These are phyloP conservation scores for Drosophila emarginata DNA, from an alignment of 2,888 invertebrate genomes.

Conservation along the genomic window DNA sequence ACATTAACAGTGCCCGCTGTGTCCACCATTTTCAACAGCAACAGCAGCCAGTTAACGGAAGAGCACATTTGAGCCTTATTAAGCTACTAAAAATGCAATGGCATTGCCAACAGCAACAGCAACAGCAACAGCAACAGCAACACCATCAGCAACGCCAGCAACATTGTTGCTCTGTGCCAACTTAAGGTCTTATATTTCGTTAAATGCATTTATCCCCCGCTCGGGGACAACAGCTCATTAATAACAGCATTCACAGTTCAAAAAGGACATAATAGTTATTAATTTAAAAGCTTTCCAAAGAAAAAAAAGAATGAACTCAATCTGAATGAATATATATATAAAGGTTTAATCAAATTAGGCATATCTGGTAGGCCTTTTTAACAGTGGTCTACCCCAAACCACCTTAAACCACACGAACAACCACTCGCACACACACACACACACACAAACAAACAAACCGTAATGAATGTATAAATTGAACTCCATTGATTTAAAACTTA, in stretches of 20 bases:
- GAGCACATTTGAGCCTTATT: slow-evolving; percentile 65
- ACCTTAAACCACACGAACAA: not conserved
- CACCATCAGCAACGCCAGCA: not conserved
- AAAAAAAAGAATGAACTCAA: not conserved
- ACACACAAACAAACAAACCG: slow-evolving; percentile 19
- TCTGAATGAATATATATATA: not conserved
- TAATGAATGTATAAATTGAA: slow-evolving; percentile 25
- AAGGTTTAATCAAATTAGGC: slow-evolving; percentile 37
- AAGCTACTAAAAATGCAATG: slow-evolving; percentile 47
- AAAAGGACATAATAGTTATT: slow-evolving; percentile 1
- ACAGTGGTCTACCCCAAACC: not conserved
- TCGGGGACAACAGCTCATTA: not conserved
- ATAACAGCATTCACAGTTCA: slow-evolving; percentile 12
- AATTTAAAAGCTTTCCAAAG: not conserved
- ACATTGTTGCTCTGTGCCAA: not conserved
- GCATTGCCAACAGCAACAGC: slow-evolving; percentile 3
- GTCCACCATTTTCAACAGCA: slow-evolving; percentile 19
- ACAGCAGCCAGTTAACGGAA: slow-evolving; percentile 56
- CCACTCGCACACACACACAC: no score
- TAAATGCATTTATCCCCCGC: slow-evolving; percentile 1
- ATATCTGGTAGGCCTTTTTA: not conserved
- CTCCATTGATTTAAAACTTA: slow-evolving; percentile 52
- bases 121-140: not conserved
- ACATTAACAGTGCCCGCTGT: slow-evolving; percentile 53
- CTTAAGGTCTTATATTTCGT: slow-evolving; percentile 23